Conservation (phyloP, 2,113 vertebrate species). For the Cinclus cinclus region DNA sequence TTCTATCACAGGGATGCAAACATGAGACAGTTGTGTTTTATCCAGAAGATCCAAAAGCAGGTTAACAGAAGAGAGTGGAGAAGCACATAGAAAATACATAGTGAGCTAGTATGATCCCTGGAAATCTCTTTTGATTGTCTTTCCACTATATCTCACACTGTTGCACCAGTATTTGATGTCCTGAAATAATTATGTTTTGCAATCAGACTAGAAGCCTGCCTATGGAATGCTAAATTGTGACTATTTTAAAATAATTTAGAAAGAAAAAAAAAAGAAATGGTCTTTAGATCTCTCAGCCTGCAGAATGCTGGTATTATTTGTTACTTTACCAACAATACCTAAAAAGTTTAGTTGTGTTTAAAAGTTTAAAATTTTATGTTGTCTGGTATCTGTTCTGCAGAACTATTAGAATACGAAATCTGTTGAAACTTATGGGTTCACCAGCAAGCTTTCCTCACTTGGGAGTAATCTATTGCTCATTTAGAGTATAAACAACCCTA, state of each 20-base stretch:
- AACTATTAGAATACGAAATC: not conserved
- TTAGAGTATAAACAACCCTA: constrained; percentile 60
- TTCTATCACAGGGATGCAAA: not conserved
- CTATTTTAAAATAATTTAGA: not conserved
- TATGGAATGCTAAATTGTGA: not conserved
- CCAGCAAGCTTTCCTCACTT: constrained; percentile 29
- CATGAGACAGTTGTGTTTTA: not conserved
- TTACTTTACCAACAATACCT: not conserved
- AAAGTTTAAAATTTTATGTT: not conserved
- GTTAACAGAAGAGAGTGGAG: not conserved
- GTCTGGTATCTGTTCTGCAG: not conserved
- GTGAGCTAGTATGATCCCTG: not conserved
- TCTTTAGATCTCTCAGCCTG: not conserved
- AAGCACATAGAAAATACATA: not conserved
- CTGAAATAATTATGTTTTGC: not conserved
- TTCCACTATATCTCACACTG: not conserved
- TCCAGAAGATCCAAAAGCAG: not conserved
- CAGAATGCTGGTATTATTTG: not conserved
- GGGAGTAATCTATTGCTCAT: constrained; percentile 67
- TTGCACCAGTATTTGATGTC: not conserved
- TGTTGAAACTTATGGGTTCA: constrained; percentile 11
- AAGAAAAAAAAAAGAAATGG: not conserved
- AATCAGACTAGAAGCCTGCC: not conserved
- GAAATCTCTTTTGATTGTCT: not conserved
- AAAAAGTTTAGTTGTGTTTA: not conserved